Evolutionary conservation across 2,888 invertebrate genomes (phyloP).

Genomic region (Hecatera dysodea): DNA sequence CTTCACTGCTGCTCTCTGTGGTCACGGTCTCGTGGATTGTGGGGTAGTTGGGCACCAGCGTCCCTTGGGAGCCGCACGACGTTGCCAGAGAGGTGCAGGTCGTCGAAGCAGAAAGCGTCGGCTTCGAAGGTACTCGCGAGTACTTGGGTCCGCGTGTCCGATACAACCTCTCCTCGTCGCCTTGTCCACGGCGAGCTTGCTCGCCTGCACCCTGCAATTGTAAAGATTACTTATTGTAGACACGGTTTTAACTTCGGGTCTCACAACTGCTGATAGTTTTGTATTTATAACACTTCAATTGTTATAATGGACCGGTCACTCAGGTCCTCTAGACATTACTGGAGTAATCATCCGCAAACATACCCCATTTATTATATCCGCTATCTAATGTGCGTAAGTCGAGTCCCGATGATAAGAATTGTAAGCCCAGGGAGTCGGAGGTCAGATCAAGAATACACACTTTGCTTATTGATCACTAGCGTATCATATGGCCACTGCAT

Average conservation of each 20-base stretch:
- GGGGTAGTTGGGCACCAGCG: constrained; percentile 85
- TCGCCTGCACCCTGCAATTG: constrained; percentile 86
- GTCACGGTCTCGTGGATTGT: constrained; percentile 84
- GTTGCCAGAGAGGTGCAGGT: constrained; percentile 92
- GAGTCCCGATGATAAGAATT: constrained; percentile 79
- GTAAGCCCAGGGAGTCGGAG: constrained; percentile 79
- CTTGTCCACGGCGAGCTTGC: constrained; percentile 83
- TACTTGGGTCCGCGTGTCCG: constrained; percentile 85
- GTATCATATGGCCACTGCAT: constrained; percentile 82
- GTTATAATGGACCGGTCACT: constrained; percentile 73
- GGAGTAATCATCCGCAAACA: constrained; percentile 83
- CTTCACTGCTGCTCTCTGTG: constrained; percentile 88
- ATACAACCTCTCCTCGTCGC: constrained; percentile 87
- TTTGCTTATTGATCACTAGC: constrained; percentile 82
- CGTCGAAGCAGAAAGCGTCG: constrained; percentile 91
- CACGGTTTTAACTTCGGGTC: too few relatives aligned
- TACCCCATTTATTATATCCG: constrained; percentile 87
- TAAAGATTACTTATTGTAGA: constrained; percentile 57
- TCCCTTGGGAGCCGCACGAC: constrained; percentile 87
- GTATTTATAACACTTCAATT: constrained; percentile 66
- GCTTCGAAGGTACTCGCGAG: constrained; percentile 87
- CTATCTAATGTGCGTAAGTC: constrained; percentile 88
- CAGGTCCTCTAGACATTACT: constrained; percentile 80
- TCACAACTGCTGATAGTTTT: constrained; percentile 20
- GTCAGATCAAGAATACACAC: constrained; percentile 84